Evolutionary conservation across 2,888 invertebrate species (phyloP), one percentile per base, ranked within the genome.

Genomic region (Caenorhabditis uteleia): DNA sequence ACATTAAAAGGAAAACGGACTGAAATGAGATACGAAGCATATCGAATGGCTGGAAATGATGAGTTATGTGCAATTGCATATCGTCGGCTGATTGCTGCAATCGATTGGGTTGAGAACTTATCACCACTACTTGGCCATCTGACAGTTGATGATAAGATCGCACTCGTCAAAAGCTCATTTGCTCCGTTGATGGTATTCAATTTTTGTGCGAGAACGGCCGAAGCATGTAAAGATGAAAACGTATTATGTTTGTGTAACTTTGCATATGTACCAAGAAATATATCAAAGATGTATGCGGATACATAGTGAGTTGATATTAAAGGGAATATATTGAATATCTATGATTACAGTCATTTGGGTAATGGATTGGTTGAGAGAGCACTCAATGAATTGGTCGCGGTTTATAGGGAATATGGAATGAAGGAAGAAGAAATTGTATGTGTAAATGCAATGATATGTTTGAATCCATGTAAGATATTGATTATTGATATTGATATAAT

Each of bases 231-330:
- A 20, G 74, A 79, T 34, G 46, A 64, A 5, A 64, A 80, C 44
- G 68, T 80, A 20, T 56, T 80, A 3, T 80, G 80, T 51, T 53
- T 80, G 1, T 80, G 80, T 61, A 80, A 80, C 48, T 80, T 80
- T 56, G 72, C 78, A 7, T 80, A 70, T 48, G 78, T 80, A 5
- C 79, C 80, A 14, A 50, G 79, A n/a, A 71, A 80, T 48, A 77
- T 80, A 36, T 72, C 75, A 8, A 76, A 73, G 31, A 70, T 72
- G n/a, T 80, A 77, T 49, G 58, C 57, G 33, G 80, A 80, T 44
- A 60, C 79, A 0, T 80, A 80, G 79, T 79, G 16, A 68, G 77
- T 68, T 36, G 25, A 7, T 27, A 14, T 4, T 14, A 34, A 40
- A 16, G 34, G 18, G n/a, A 14, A 48, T 25, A 38, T 14, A 12